phyloP scores from a whole-genome alignment of 2,888 invertebrate species.

The Pristionchus mayeri region DNA sequence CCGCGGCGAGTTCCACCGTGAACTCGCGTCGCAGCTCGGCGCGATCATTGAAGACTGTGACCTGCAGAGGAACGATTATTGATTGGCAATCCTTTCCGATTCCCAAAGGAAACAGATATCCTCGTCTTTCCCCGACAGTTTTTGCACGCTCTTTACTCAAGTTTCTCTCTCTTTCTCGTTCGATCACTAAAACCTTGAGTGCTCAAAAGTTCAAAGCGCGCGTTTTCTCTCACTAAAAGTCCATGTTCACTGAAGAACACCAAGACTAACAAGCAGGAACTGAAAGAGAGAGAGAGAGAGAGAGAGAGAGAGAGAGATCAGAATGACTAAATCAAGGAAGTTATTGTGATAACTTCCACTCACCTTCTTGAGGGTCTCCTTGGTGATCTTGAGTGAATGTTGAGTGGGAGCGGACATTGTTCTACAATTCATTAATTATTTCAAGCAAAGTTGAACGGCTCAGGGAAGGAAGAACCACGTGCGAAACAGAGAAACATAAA shows the following conservation, averaged over 20 bases:
- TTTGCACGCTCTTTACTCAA: not conserved
- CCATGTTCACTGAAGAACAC: conserved; percentile 4
- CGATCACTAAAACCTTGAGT: not conserved
- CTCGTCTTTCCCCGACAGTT: not conserved
- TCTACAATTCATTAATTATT: not conserved
- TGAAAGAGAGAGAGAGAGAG: not conserved
- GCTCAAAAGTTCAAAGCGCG: conserved; percentile 32
- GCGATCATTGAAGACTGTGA: conserved; percentile 70
- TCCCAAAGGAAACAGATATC: conserved; percentile 26
- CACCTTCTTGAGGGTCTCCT: conserved; percentile 46
- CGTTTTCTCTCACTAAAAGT: not conserved
- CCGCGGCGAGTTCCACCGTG: conserved; percentile 56
- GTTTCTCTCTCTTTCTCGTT: conserved; percentile 20
- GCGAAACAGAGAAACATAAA: not conserved
- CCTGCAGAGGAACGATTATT: conserved; percentile 36
- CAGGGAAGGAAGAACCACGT: not conserved
- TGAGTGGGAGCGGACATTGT: conserved; percentile 10
- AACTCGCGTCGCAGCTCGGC: conserved; percentile 67
- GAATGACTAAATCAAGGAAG: no score
- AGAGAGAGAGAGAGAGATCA: not conserved
- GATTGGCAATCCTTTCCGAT: not conserved
- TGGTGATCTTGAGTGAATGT: conserved; percentile 1
- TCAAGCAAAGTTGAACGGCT: not conserved
- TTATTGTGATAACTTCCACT: not conserved
- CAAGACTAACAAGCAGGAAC: not conserved